Percentiles rank a stretch among this genome's conserved stretches.
Evolutionary conservation across 2,113 vertebrate genomes (phyloP).

Genomic region (Neotragus pygmaeus): DNA sequence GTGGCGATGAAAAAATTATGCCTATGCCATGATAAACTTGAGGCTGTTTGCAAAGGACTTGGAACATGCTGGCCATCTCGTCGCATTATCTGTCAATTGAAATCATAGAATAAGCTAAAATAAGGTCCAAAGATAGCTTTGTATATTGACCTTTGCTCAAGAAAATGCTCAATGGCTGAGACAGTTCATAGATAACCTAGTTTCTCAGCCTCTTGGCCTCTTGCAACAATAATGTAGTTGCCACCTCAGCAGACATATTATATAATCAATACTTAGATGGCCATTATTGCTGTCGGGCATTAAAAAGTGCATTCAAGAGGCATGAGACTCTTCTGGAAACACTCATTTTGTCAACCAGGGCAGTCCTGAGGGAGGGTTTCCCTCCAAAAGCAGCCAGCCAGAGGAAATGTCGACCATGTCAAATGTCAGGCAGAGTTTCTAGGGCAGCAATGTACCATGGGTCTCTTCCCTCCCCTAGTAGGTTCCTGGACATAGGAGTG

Average conservation of each 20-base stretch:
- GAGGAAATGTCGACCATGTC: constrained; percentile 19
- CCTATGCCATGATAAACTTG: constrained; percentile 47
- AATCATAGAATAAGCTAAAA: constrained; percentile 60
- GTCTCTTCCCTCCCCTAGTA: neutral
- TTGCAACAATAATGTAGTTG: constrained; percentile 66
- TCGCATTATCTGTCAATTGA: constrained; percentile 49
- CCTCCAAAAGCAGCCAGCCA: constrained; percentile 50
- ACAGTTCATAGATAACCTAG: constrained; percentile 64
- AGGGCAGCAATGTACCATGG: neutral
- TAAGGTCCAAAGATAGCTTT: constrained; percentile 50
- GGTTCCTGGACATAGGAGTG: neutral
- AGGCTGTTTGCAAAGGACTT: constrained; percentile 46
- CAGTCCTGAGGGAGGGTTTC: constrained; percentile 10
- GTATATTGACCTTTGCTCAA: constrained; percentile 53
- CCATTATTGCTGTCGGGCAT: constrained; percentile 69
- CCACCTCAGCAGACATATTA: constrained; percentile 74
- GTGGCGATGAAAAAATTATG: constrained; percentile 30
- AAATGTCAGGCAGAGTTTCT: constrained; percentile 37
- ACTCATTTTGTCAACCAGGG: constrained; percentile 44
- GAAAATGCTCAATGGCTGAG: constrained; percentile 61
- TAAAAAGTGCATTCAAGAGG: constrained; percentile 50
- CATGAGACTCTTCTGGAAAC: constrained; percentile 45
- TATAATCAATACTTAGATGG: constrained; percentile 74
- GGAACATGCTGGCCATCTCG: constrained; percentile 14
- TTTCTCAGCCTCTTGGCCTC: constrained; percentile 51